Evolutionary conservation across 2,113 vertebrate genomes (phyloP), one percentile per base, ranked within the genome.

Genomic region (Vulpes vulpes): DNA sequence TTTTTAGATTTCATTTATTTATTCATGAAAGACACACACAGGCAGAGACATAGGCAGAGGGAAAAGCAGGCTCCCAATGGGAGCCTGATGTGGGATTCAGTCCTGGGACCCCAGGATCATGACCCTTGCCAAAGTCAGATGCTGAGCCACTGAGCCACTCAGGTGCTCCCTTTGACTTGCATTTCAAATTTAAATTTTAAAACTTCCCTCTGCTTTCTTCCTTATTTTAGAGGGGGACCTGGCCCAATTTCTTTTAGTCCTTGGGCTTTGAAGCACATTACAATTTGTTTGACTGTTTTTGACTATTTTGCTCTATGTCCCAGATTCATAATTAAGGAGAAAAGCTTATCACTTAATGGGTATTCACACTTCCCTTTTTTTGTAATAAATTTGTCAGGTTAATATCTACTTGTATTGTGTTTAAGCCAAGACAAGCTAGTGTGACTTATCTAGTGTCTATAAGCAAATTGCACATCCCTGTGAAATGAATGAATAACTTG

Each of bases 151-250:
- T 57, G 55, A 57, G 15, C 55, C 15, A 57, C 55, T 16, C 55
- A 57, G 55, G 55, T 14, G 4, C 55, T 16, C 55, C 55, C 30
- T 53, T 91, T 76, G 82, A 67, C 30, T 80, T 80, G 35, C 25
- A 90, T 96, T 94, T 74, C 81, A 35, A 85, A 89, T 95, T 95
- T 65, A 43, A 96, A 65, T 74, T 73, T 69, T 49, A 93, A 57
- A 79, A 17, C 11, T 35, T 94, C 73, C 14, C 38, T 69, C 11
- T 76, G 6, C 19, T 43, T 90, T 80, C 7, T 74, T 3, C 22
- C 69, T 83, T n/a, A 89, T 76, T 97, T 96, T 94, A 79, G 25
- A 96, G 81, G 71, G 30, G 2, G 4, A 17, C 3, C 5, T 86
- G 30, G 19, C 23, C 25, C 53, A 91, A 10, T 96, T 95, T 87